Evolutionary conservation across 2,113 vertebrate genomes (phyloP).

Genomic region (Eleginops maclovinus): DNA sequence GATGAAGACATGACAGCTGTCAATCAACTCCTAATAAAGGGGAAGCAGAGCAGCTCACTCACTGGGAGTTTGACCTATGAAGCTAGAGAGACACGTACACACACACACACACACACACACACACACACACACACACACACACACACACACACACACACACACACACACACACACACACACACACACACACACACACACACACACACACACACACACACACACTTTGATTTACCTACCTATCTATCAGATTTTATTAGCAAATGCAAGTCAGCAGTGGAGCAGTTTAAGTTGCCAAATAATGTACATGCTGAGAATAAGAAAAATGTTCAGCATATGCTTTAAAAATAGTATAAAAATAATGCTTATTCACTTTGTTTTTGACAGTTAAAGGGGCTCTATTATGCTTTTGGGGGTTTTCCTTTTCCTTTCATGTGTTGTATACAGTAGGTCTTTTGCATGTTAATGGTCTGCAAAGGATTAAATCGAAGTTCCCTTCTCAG

Average conservation of each 20-base stretch:
- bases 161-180: conserved; percentile 24
- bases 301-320: background rate
- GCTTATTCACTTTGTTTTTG: background rate
- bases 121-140: conserved; percentile 15
- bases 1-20: conserved; percentile 83
- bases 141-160: conserved; percentile 17
- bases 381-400: background rate
- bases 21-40: conserved; percentile 76
- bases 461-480: no score
- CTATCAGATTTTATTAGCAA: conserved; percentile 56
- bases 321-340: background rate
- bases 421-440: no score
- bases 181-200: conserved; percentile 26
- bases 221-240: conserved; percentile 41
- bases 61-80: conserved; percentile 54
- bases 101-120: conserved; percentile 26
- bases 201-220: conserved; percentile 15
- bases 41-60: conserved; percentile 63
- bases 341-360: background rate
- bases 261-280: conserved; percentile 27
- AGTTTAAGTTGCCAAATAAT: background rate
- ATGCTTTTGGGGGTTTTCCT: no score
- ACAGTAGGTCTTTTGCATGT: no score
- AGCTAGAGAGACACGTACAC: conserved; percentile 38
- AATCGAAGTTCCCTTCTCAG: no score